Conservation (phyloP, 2,888 invertebrate species). For the Agrochola lychnidis region DNA sequence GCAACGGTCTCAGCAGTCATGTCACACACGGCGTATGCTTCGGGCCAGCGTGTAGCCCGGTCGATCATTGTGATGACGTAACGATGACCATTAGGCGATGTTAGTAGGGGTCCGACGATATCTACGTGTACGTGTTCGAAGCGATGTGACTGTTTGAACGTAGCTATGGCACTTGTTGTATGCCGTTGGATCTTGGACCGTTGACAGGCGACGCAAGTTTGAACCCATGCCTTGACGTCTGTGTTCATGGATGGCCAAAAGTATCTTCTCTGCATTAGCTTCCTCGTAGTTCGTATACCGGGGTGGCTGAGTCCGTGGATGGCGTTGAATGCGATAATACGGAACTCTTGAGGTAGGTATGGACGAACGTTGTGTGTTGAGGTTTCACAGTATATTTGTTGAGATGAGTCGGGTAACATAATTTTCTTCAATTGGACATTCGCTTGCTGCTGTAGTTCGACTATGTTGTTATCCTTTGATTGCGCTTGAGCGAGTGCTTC, state of each 20-base stretch:
- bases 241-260: neutral
- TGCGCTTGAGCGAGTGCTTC: neutral
- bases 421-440: neutral
- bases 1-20: no score
- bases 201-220: neutral
- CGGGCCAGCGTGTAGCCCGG: no score
- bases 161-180: neutral
- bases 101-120: no score
- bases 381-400: neutral
- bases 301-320: neutral
- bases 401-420: neutral
- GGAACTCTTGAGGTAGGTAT: neutral
- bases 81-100: no score
- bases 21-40: no score
- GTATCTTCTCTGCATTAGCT: neutral
- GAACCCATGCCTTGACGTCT: neutral
- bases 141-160: neutral
- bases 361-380: neutral
- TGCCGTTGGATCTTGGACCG: neutral
- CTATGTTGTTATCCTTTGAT: neutral
- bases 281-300: neutral
- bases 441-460: neutral
- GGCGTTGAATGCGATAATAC: neutral
- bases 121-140: no score
- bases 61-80: no score